phyloP scores from a whole-genome alignment of 2,113 vertebrate genomes.

The Chaetorhynchus papuensis region DNA sequence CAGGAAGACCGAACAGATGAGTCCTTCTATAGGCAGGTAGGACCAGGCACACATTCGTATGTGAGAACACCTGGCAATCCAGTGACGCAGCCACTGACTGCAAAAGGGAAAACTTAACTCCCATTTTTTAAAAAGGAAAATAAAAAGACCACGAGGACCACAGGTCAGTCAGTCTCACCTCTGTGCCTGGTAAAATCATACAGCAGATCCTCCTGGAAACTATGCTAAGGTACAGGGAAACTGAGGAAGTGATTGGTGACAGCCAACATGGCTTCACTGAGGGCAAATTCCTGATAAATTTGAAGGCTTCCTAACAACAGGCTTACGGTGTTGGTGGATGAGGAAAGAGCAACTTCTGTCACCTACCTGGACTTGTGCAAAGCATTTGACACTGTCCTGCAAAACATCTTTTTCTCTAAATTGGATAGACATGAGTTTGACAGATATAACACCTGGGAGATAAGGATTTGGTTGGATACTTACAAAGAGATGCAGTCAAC shows the following conservation, averaged over 20 bases:
- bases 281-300: neutral
- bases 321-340: neutral
- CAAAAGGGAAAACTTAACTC: neutral
- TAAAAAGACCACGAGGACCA: neutral
- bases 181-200: neutral
- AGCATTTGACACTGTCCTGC: neutral
- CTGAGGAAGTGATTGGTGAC: neutral
- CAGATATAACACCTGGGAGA: neutral
- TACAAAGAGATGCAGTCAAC: neutral
- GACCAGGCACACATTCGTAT: neutral
- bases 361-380: neutral
- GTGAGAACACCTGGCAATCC: neutral
- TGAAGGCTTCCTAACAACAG: neutral
- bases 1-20: accelerated
- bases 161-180: neutral
- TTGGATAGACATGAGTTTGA: neutral
- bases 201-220: neutral
- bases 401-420: neutral
- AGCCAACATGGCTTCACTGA: neutral
- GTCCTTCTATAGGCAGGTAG: neutral
- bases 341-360: neutral
- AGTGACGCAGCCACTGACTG: accelerated
- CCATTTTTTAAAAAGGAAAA: neutral
- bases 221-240: neutral
- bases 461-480: neutral